phyloP scores from a whole-genome alignment of 2,888 invertebrate species.

The Cybosia mesomella region DNA sequence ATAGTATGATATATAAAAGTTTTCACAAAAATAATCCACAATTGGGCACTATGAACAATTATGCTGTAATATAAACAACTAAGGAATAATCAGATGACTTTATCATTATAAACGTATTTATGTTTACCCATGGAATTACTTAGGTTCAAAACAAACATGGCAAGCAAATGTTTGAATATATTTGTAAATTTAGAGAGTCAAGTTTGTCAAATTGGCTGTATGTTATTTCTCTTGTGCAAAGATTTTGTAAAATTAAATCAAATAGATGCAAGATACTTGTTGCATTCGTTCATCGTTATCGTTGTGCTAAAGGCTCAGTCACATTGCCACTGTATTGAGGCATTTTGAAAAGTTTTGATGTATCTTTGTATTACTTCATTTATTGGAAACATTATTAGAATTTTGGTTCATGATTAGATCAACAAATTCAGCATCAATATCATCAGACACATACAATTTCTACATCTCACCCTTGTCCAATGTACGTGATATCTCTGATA shows the following conservation, averaged over 20 bases:
- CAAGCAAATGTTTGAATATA: neutral
- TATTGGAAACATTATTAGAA: too few relatives aligned
- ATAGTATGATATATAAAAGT: neutral
- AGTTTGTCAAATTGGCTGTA: neutral
- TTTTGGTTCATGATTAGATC: too few relatives aligned
- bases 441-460: neutral
- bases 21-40: neutral
- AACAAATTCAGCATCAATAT: too few relatives aligned
- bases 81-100: neutral
- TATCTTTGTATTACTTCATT: too few relatives aligned
- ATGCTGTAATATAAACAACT: neutral
- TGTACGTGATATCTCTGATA: neutral
- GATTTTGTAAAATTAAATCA: neutral
- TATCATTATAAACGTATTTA: neutral
- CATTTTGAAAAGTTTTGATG: neutral
- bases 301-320: neutral
- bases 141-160: neutral
- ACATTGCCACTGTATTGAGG: neutral
- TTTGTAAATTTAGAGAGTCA: conserved; percentile 3
- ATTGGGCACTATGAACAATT: neutral
- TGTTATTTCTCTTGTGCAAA: neutral
- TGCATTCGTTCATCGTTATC: neutral
- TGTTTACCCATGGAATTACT: neutral
- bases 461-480: neutral
- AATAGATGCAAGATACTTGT: neutral